Percentiles rank a stretch among this genome's conserved stretches.
Conservation (phyloP, 2,888 invertebrate genomes). For the Romanomermis culicivorax region DNA sequence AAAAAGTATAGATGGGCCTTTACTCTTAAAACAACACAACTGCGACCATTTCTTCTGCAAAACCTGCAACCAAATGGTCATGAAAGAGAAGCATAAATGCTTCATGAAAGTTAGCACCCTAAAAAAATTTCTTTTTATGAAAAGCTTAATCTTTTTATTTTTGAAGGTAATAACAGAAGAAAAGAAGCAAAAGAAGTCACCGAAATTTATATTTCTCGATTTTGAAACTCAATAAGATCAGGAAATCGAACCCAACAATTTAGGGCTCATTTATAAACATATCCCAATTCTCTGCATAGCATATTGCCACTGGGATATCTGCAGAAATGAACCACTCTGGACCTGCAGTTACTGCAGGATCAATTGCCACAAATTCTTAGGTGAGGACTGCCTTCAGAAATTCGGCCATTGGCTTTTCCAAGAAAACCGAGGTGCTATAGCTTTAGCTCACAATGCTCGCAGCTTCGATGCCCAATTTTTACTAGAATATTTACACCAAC, state of each 20-base stretch:
- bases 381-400: neutral
- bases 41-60: neutral
- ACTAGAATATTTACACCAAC: neutral
- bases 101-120: neutral
- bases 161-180: neutral
- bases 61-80: neutral
- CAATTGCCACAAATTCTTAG: neutral
- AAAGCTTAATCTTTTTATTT: neutral
- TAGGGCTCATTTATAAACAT: neutral
- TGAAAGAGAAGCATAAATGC: neutral
- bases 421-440: neutral
- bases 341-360: neutral
- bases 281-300: neutral
- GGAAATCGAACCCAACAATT: neutral
- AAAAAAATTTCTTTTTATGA: too few relatives aligned
- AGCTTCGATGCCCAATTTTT: conserved; percentile 1
- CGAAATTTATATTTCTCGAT: neutral
- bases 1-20: too few relatives aligned
- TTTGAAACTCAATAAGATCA: neutral
- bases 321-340: neutral
- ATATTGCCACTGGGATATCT: neutral
- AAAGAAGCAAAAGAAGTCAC: neutral
- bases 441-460: neutral
- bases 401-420: neutral
- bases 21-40: too few relatives aligned